Percentiles rank a stretch among this genome's conserved stretches.
Evolutionary conservation across 2,888 invertebrate genomes (phyloP).

Genomic region (Athripsodes cinereus): DNA sequence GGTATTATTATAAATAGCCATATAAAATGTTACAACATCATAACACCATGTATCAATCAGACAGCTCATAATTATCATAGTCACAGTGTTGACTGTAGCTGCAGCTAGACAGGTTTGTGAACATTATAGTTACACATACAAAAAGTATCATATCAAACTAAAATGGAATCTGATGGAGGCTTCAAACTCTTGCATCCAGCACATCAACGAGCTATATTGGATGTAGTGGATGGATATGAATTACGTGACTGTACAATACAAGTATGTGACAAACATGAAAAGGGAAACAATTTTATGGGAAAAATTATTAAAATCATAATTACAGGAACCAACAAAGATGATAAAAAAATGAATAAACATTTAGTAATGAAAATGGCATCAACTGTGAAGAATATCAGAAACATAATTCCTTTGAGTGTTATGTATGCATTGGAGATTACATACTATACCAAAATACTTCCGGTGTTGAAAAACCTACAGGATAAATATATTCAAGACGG

Average conservation of each 20-base stretch:
- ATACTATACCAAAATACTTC: slow-evolving; percentile 10
- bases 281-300: slow-evolving; percentile 18
- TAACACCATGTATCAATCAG: too few relatives aligned
- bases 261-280: background rate
- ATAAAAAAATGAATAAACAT: background rate
- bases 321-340: slow-evolving; percentile 6
- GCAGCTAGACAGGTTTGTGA: too few relatives aligned
- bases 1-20: too few relatives aligned
- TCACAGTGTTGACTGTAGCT: too few relatives aligned
- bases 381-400: background rate
- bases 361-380: slow-evolving; percentile 12
- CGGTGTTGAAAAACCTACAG: slow-evolving; percentile 6
- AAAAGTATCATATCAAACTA: too few relatives aligned
- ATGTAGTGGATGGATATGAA: background rate
- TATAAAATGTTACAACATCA: too few relatives aligned
- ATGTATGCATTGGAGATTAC: slow-evolving; percentile 7
- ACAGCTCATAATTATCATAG: too few relatives aligned
- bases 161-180: background rate
- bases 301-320: slow-evolving; percentile 7
- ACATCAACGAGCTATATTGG: background rate
- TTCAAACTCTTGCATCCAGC: background rate
- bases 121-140: too few relatives aligned
- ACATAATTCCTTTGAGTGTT: background rate
- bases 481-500: background rate
- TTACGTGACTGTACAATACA: background rate